Evolutionary conservation across 2,113 vertebrate species (phyloP), one percentile per base, ranked within the genome.

Genomic region (Gambusia affinis): DNA sequence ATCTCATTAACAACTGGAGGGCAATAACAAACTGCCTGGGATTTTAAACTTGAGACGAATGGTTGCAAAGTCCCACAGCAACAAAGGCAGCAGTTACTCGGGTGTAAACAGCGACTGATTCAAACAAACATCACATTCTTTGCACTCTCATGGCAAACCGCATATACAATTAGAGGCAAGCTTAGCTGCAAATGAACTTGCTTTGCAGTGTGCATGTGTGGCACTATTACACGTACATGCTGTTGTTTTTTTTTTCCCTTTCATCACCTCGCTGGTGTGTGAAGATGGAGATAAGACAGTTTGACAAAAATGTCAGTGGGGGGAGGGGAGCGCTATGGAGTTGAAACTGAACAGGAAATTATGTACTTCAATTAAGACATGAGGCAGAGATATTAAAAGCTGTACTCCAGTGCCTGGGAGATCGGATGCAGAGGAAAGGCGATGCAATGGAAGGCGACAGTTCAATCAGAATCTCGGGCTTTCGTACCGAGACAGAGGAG

Each of bases 321-420:
- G 60, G 60, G 60, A 35, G 51, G 47, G 65, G 47, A 51, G 47
- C 60, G 70, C 63, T 14, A 37, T 67, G 75, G 68, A 75, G 72
- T 75, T 78, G 73, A 92, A 88, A 93, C 85, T 80, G 83, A 92
- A 93, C 84, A 76, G 91, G 87, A 89, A 94, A 94, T 93, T 82
- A 94, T 92, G 88, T 88, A 90, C 89, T 91, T 91, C 92, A 90
- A 92, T 93, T 94, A 92, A 92, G 90, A 91, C 87, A 82, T 22
- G 79, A 47, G 22, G 85, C 81, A 66, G 83, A 92, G 79, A 93
- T 91, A 88, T 91, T 90, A 91, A 91, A 93, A 90, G 90, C 89
- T 80, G 84, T 85, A 89, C 77, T 88, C 74, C 78, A 89, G 68
- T 67, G 89, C 90, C 86, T 90, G 7, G 81, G 85, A 86, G 92